Evolutionary conservation across 1,140 invertebrate species (phyloP).

Genomic region (Reticulitermes speratus): DNA sequence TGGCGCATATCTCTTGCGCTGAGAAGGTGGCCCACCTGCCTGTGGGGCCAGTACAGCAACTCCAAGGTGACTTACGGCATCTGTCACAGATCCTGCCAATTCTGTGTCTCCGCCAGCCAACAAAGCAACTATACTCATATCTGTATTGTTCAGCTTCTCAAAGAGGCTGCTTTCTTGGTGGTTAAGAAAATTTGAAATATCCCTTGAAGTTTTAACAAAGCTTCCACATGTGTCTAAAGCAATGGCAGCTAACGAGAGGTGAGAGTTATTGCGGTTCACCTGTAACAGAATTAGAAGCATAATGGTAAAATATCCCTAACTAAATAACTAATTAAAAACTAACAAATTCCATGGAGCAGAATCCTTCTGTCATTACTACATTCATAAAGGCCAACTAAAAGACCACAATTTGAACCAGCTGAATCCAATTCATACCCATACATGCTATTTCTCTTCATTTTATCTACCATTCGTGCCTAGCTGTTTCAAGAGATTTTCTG

Average conservation of each 20-base stretch:
- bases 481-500: too few species aligned
- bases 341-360: too few species aligned
- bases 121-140: not conserved
- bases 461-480: too few species aligned
- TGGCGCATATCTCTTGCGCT: conserved; percentile 35
- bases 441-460: too few species aligned
- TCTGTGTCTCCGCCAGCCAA: conserved; percentile 22
- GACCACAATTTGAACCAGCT: too few species aligned
- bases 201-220: conserved; percentile 37
- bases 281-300: not conserved
- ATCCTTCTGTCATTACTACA: too few species aligned
- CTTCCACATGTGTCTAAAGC: conserved; percentile 37
- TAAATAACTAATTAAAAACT: too few species aligned
- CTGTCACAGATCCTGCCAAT: not conserved
- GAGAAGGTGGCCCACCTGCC: not conserved
- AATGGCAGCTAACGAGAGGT: conserved; percentile 34
- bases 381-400: too few species aligned
- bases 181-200: conserved; percentile 40
- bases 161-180: not conserved
- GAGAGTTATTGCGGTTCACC: conserved; percentile 29
- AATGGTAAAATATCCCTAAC: not conserved
- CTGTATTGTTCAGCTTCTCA: not conserved
- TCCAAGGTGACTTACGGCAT: conserved; percentile 9
- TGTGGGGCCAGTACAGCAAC: conserved; percentile 20
- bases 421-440: too few species aligned